Conservation (phyloP, 2,113 vertebrate species). For the Gallinago media region DNA sequence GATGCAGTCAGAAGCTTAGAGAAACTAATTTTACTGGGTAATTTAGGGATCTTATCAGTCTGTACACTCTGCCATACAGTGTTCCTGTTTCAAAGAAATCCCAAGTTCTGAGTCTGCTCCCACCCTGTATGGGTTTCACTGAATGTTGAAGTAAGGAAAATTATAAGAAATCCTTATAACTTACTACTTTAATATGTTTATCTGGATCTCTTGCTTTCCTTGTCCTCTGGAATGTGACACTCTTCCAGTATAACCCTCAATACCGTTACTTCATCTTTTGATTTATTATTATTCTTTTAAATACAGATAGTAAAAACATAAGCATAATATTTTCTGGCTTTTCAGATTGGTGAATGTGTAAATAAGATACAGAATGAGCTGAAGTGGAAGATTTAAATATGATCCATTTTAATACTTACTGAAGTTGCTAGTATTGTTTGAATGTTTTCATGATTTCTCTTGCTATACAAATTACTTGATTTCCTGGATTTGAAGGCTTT, state of each 20-base stretch:
- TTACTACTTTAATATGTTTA: not conserved
- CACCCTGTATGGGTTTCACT: not conserved
- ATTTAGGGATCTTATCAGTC: not conserved
- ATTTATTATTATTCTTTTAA: not conserved
- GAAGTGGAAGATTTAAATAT: not conserved
- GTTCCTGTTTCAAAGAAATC: not conserved
- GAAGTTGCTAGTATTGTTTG: not conserved
- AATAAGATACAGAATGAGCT: not conserved
- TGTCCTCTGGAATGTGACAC: not conserved
- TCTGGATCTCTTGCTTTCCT: not conserved
- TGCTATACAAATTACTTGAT: not conserved
- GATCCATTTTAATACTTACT: not conserved
- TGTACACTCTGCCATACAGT: not conserved
- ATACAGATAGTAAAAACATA: not conserved
- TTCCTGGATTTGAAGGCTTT: not conserved
- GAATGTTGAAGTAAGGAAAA: not conserved
- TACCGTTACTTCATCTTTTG: not conserved
- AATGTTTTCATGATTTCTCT: not conserved
- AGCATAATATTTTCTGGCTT: not conserved
- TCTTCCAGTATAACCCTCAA: not conserved
- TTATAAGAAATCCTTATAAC: not conserved
- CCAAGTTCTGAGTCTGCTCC: not conserved
- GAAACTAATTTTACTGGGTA: not conserved
- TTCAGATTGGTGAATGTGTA: not conserved
- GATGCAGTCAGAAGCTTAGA: not conserved